Percentiles rank a stretch among this genome's conserved stretches.
phyloP scores from a whole-genome alignment of 35 echinoderm and acorn worm species.

The Heliocidaris erythrogramma region DNA sequence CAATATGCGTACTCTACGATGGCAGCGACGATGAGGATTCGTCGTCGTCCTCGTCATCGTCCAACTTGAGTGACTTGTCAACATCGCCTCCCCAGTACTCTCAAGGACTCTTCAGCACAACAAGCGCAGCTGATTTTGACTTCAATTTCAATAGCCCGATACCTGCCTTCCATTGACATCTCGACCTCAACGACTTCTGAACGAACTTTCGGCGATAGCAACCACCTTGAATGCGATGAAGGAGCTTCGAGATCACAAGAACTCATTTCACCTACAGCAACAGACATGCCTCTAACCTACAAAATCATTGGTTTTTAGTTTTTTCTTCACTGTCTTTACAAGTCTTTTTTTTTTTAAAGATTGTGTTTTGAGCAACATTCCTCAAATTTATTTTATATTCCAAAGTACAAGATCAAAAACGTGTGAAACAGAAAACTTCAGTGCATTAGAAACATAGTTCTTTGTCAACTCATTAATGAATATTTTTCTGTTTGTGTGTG shows the following conservation, averaged over 20 bases:
- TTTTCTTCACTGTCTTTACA: not conserved
- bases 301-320: not conserved
- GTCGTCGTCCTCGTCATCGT: slow-evolving; percentile 23
- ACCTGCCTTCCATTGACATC: slow-evolving; percentile 35
- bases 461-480: slow-evolving; percentile 11
- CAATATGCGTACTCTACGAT: slow-evolving; percentile 79
- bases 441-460: slow-evolving; percentile 7
- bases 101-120: slow-evolving; percentile 25
- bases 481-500: not conserved
- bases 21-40: slow-evolving; percentile 46
- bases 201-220: slow-evolving; percentile 22
- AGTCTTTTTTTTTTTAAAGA: not conserved
- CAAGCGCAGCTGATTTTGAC: slow-evolving; percentile 7
- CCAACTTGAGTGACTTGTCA: slow-evolving; percentile 27
- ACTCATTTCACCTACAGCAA: not conserved
- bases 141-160: slow-evolving; percentile 47
- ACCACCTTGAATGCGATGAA: slow-evolving; percentile 37
- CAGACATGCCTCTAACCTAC: not conserved
- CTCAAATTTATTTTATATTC: not conserved
- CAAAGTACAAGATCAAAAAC: not conserved
- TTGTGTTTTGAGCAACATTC: slow-evolving; percentile 22
- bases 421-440: not conserved
- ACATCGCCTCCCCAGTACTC: slow-evolving; percentile 33
- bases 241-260: not conserved
- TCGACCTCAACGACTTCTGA: not conserved